A percentile compares a stretch with the other conserved stretches of the same genome.
phyloP scores from a whole-genome alignment of 2,113 vertebrate genomes.

The Nibea albiflora region DNA sequence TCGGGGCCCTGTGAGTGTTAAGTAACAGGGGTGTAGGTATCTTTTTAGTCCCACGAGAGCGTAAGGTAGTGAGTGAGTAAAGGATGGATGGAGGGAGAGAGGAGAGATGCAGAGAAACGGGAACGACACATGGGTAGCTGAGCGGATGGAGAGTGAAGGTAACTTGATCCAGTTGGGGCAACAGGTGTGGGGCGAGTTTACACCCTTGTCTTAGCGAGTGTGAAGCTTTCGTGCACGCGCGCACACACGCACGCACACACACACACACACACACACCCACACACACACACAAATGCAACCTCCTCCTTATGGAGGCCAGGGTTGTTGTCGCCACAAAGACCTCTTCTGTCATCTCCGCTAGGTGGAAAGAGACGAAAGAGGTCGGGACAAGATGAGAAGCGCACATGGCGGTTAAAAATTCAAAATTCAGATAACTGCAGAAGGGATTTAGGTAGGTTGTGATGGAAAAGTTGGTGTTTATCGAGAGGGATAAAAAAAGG shows the following conservation, averaged over 20 bases:
- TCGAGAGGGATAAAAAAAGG: background rate
- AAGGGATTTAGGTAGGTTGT: background rate
- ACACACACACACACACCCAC: too few relatives aligned
- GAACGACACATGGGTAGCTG: constrained; percentile 30
- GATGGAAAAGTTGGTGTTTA: background rate
- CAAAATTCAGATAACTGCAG: background rate
- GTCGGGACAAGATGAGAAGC: background rate
- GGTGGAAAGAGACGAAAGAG: background rate
- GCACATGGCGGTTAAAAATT: background rate
- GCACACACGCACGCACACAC: too few relatives aligned
- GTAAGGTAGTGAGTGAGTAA: constrained; percentile 16
- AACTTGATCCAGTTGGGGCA: constrained; percentile 60
- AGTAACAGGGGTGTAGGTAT: constrained; percentile 60
- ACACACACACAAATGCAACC: constrained; percentile 18
- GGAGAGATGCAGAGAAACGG: background rate
- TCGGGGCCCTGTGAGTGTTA: constrained; percentile 60
- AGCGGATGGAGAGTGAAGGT: constrained; percentile 50
- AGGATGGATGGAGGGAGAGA: constrained; percentile 10
- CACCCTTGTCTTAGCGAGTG: constrained; percentile 55
- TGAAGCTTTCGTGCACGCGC: constrained; percentile 13
- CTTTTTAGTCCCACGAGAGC: constrained; percentile 47
- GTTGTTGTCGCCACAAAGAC: constrained; percentile 35
- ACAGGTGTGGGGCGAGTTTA: constrained; percentile 69
- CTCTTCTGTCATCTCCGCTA: constrained; percentile 20
- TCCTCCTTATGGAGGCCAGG: constrained; percentile 1